Evolutionary conservation across 2,888 invertebrate species (phyloP).

Genomic region (Bimastos eiseni): DNA sequence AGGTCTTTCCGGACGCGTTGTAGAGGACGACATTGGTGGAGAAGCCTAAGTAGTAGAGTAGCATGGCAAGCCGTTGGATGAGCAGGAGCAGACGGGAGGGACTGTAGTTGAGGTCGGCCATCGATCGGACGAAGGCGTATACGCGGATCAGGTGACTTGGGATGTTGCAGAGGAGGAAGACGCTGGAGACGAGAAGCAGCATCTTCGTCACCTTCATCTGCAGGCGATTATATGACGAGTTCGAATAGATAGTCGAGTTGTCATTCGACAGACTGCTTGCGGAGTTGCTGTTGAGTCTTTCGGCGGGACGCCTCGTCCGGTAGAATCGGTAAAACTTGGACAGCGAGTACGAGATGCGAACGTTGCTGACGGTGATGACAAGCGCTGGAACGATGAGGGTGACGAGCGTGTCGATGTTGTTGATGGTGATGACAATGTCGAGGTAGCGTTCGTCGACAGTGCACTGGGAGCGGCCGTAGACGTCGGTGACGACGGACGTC

Average conservation of each 20-base stretch:
- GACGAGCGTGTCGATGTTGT: constrained; percentile 37
- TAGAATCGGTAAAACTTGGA: constrained; percentile 33
- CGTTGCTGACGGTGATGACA: constrained; percentile 38
- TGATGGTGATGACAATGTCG: constrained; percentile 31
- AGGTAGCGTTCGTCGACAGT: constrained; percentile 18
- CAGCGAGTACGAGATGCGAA: constrained; percentile 39
- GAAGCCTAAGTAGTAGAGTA: constrained; percentile 37
- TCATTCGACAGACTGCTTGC: neutral
- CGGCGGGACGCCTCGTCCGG: neutral
- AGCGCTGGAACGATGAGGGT: constrained; percentile 40
- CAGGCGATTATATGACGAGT: constrained; percentile 34
- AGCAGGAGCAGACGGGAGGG: constrained; percentile 29
- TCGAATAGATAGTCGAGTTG: constrained; percentile 21
- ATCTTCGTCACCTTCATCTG: constrained; percentile 41
- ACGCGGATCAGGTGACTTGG: constrained; percentile 36
- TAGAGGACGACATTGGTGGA: constrained; percentile 37
- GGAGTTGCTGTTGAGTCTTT: neutral
- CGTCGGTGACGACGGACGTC: constrained; percentile 36
- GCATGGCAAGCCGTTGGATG: constrained; percentile 30
- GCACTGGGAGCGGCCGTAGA: constrained; percentile 22
- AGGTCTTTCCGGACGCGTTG: constrained; percentile 36
- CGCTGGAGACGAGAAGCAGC: constrained; percentile 40
- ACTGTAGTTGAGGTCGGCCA: neutral
- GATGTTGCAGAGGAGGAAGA: constrained; percentile 40
- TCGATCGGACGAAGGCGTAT: constrained; percentile 31